phyloP scores from a whole-genome alignment of 2,797 vertebrate species.

The Orientallactaga sibirica region DNA sequence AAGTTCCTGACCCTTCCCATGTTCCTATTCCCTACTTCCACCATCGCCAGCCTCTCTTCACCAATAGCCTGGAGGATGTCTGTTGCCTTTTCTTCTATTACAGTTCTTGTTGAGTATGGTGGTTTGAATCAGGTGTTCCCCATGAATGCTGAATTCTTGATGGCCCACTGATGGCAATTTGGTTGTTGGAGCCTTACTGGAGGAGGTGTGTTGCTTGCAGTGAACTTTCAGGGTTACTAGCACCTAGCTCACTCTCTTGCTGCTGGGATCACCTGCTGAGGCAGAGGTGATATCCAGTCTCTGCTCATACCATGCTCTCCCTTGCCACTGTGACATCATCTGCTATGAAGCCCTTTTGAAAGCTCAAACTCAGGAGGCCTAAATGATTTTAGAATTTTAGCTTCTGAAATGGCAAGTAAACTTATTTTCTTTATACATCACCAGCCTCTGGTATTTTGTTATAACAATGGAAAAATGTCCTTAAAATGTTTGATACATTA shows the following conservation, averaged over 20 bases:
- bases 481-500: constrained; percentile 1
- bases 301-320: too few species aligned
- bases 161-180: too few species aligned
- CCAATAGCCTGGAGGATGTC: neutral
- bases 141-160: too few species aligned
- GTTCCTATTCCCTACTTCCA: neutral
- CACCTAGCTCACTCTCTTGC: too few species aligned
- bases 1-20: neutral
- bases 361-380: neutral
- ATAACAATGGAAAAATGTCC: neutral
- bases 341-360: neutral
- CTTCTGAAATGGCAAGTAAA: neutral
- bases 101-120: neutral
- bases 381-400: neutral
- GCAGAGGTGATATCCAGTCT: too few species aligned
- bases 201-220: too few species aligned
- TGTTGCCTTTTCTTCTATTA: neutral
- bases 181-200: too few species aligned
- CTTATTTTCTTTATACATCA: neutral
- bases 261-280: too few species aligned
- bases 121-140: too few species aligned
- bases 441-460: neutral
- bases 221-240: too few species aligned
- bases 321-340: neutral
- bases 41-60: accelerated